phyloP scores from a whole-genome alignment of 2,888 invertebrate genomes.

The Scotopteryx bipunctaria region DNA sequence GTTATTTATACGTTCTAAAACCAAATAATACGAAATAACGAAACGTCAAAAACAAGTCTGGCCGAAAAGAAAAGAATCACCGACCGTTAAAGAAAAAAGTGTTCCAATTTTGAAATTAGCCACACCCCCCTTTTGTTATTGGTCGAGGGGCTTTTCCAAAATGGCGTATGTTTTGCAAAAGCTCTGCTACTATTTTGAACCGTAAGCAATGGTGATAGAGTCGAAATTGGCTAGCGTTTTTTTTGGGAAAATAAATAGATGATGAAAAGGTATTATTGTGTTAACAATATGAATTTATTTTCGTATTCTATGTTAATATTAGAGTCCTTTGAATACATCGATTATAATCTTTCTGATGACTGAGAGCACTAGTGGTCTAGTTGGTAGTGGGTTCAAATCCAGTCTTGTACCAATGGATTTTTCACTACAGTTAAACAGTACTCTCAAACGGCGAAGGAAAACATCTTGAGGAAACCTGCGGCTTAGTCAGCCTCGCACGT shows the following conservation, averaged over 20 bases:
- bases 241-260: neutral
- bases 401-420: no score
- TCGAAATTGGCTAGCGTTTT: constrained; percentile 10
- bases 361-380: no score
- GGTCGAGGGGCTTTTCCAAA: constrained; percentile 50
- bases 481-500: no score
- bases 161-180: constrained; percentile 37
- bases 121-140: constrained; percentile 76
- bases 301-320: constrained; percentile 47
- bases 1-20: constrained; percentile 19
- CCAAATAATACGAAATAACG: constrained; percentile 24
- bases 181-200: constrained; percentile 12
- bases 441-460: no score
- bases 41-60: constrained; percentile 49
- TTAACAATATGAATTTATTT: constrained; percentile 54
- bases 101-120: constrained; percentile 76
- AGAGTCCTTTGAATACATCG: constrained; percentile 35
- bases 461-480: no score
- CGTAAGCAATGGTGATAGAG: neutral
- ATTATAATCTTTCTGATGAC: constrained; percentile 14
- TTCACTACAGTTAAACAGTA: no score
- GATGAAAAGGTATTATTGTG: constrained; percentile 30
- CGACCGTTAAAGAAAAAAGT: constrained; percentile 63
- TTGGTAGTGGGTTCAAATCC: no score
- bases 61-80: constrained; percentile 57